These are phyloP conservation scores for Tragelaphus strepsiceros DNA, from an alignment of 2,113 vertebrate species.

Conservation along the genomic window DNA sequence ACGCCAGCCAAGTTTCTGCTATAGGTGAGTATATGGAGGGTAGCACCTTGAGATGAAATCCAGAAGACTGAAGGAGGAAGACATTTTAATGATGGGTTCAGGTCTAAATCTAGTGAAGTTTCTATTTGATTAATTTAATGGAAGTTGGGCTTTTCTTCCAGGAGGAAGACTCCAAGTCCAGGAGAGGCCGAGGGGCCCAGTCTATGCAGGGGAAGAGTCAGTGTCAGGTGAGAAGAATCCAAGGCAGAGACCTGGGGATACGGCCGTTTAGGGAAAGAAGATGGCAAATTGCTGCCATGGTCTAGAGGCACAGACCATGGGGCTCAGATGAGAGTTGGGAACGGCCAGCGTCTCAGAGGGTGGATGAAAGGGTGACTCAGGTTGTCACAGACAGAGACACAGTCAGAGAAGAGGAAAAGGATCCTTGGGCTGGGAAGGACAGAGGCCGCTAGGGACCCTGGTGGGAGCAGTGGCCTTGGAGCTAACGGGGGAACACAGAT, in stretches of 20 bases:
- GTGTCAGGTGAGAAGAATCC: background rate
- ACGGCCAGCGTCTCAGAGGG: rapidly evolving
- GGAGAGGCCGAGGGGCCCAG: background rate
- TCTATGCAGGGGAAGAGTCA: background rate
- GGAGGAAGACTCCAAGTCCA: background rate
- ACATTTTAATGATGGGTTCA: background rate
- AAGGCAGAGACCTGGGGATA: background rate
- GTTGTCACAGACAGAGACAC: background rate
- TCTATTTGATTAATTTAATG: background rate
- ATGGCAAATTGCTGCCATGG: rapidly evolving
- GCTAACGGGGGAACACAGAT: background rate
- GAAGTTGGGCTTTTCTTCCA: background rate
- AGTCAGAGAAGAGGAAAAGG: background rate
- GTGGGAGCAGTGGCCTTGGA: background rate
- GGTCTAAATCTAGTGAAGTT: background rate
- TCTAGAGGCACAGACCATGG: background rate
- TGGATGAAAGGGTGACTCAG: too few species aligned
- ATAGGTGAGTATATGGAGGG: background rate
- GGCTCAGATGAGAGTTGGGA: background rate
- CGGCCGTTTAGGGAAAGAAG: background rate
- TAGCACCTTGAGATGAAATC: background rate
- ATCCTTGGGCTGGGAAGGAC: background rate
- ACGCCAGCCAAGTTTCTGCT: background rate
- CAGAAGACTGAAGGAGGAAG: background rate
- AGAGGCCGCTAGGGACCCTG: background rate